phyloP scores from a whole-genome alignment of 1,140 invertebrate genomes.

The Drosophila parvula region DNA sequence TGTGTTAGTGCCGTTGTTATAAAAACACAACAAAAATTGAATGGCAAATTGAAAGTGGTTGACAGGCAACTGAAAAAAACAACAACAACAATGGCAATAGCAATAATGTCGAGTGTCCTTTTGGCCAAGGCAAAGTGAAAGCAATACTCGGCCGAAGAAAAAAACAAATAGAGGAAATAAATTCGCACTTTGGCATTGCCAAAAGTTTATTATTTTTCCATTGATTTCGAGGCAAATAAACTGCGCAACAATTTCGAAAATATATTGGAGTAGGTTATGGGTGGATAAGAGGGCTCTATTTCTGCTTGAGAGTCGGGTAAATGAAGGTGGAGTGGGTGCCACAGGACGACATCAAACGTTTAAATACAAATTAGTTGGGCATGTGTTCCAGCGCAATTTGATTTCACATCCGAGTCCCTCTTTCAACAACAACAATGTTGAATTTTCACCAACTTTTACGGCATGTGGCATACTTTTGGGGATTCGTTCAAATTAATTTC shows the following conservation, averaged over 20 bases:
- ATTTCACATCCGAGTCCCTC: conserved; percentile 19
- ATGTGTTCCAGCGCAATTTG: conserved; percentile 50
- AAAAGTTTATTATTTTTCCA: conserved; percentile 73
- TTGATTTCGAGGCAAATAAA: conserved; percentile 48
- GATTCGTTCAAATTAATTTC: conserved; percentile 42
- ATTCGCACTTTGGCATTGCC: conserved; percentile 36
- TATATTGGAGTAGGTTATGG: conserved; percentile 17
- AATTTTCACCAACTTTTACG: conserved; percentile 52
- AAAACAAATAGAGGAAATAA: conserved; percentile 23
- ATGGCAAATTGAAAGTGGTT: conserved; percentile 75
- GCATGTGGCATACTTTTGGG: conserved; percentile 54
- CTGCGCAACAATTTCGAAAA: conserved; percentile 50
- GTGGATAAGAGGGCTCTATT: background rate
- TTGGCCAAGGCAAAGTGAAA: conserved; percentile 46
- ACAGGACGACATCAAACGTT: conserved; percentile 56
- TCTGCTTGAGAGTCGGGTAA: background rate
- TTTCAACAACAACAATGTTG: background rate
- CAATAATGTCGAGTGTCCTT: conserved; percentile 53
- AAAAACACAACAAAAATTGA: conserved; percentile 58
- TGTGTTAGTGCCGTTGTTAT: conserved; percentile 61
- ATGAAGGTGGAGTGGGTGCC: conserved; percentile 2
- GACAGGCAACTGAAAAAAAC: conserved; percentile 58
- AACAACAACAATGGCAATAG: conserved; percentile 38
- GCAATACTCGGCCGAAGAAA: conserved; percentile 28
- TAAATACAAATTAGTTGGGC: conserved; percentile 70